Evolutionary conservation across 2,797 vertebrate genomes (phyloP).

Genomic region (Phrynocephalus guinanensis): DNA sequence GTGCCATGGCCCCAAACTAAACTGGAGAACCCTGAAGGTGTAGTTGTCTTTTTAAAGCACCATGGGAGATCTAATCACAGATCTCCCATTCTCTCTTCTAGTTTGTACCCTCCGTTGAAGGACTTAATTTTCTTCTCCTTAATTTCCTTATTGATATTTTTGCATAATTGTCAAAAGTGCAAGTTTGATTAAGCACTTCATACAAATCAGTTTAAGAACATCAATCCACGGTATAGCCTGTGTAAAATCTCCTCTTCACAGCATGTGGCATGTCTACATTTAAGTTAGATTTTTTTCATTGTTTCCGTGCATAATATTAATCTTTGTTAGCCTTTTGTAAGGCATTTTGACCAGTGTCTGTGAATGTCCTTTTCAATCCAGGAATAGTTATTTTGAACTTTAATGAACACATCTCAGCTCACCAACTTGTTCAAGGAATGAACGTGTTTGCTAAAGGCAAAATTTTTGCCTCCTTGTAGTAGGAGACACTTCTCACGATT

Average conservation of each 20-base stretch:
- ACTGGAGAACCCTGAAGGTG: neutral
- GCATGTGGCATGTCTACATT: slow-evolving; percentile 10
- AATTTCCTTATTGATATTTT: slow-evolving; percentile 29
- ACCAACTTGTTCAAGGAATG: neutral
- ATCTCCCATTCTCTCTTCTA: neutral
- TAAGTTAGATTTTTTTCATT: neutral
- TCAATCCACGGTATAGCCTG: slow-evolving; percentile 18
- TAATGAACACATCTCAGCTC: slow-evolving; percentile 20
- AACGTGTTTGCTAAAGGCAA: neutral
- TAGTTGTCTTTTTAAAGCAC: slow-evolving; percentile 1
- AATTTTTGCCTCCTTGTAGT: neutral
- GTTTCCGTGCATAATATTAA: slow-evolving; percentile 22
- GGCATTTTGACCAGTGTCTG: slow-evolving; percentile 18
- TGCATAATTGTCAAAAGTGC: slow-evolving; percentile 33
- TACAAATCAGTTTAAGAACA: slow-evolving; percentile 30
- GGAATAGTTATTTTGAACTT: slow-evolving; percentile 24
- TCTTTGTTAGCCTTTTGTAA: slow-evolving; percentile 19
- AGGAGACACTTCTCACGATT: neutral
- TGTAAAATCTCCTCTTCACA: slow-evolving; percentile 25
- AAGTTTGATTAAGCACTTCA: slow-evolving; percentile 29
- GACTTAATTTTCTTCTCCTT: slow-evolving; percentile 27
- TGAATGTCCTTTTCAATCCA: slow-evolving; percentile 9
- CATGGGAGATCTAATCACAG: neutral
- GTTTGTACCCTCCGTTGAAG: neutral
- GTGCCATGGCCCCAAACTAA: neutral